phyloP scores from a whole-genome alignment of 2,113 vertebrate genomes.

The Ranitomeya variabilis region DNA sequence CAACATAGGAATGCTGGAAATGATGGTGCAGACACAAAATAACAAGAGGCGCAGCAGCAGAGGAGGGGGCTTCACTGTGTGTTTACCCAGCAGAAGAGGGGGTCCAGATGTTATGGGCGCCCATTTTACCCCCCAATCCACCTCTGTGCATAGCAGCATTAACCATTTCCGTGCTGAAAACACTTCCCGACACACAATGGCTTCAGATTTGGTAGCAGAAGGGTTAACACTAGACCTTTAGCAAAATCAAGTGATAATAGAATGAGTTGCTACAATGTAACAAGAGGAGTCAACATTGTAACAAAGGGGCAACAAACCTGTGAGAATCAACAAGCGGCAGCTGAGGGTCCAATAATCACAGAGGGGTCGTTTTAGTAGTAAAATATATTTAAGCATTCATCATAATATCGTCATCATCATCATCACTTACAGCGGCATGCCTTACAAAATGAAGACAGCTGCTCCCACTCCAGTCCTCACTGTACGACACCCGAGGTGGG shows the following conservation, averaged over 20 bases:
- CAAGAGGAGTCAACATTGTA: slow-evolving; percentile 11
- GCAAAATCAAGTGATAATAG: slow-evolving; percentile 1
- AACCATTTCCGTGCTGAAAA: slow-evolving; percentile 7
- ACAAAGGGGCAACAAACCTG: background rate
- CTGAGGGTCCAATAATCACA: slow-evolving; percentile 20
- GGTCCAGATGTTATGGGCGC: background rate
- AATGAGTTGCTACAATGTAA: slow-evolving; percentile 5
- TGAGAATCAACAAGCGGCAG: background rate
- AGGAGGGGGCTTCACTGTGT: background rate
- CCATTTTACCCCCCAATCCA: slow-evolving; percentile 16
- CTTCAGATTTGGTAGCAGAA: background rate
- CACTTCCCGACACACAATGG: background rate
- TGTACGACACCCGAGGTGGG: background rate
- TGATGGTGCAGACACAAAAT: background rate
- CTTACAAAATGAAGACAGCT: slow-evolving; percentile 63
- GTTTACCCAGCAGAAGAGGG: slow-evolving; percentile 16
- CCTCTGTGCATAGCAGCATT: background rate
- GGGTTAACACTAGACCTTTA: slow-evolving; percentile 5
- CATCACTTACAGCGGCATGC: slow-evolving; percentile 64
- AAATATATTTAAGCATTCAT: slow-evolving; percentile 69
- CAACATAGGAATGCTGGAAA: background rate
- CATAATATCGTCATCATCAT: slow-evolving; percentile 56
- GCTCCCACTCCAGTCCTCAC: background rate
- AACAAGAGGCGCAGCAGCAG: background rate
- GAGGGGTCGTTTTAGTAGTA: slow-evolving; percentile 54